A percentile compares a stretch with the other conserved stretches of the same genome.
These are phyloP conservation scores for Drosophila fungiperda DNA, from an alignment of 2,888 invertebrate genomes.

Conservation along the genomic window DNA sequence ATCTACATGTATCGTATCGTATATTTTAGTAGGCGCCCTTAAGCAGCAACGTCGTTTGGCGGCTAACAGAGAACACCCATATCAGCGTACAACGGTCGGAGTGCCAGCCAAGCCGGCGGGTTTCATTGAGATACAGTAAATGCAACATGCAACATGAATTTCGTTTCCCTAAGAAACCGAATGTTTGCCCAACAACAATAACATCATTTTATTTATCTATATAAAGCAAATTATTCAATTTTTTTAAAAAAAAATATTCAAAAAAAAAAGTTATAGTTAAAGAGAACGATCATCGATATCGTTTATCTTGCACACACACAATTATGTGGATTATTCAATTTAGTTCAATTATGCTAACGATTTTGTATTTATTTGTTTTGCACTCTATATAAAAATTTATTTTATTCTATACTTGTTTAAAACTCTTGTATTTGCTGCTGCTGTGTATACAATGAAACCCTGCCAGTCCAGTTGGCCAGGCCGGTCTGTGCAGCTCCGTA, in stretches of 20 bases:
- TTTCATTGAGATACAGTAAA: conserved; percentile 82
- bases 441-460: conserved; percentile 66
- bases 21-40: conserved; percentile 85
- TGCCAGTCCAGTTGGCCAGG: conserved; percentile 73
- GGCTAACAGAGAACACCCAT: conserved; percentile 96
- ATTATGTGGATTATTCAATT: conserved; percentile 44
- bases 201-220: conserved; percentile 29
- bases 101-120: conserved; percentile 88
- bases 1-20: conserved; percentile 77
- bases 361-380: conserved; percentile 44
- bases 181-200: conserved; percentile 4
- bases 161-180: conserved; percentile 42
- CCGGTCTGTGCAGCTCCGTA: conserved; percentile 75
- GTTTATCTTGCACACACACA: conserved; percentile 8
- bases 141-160: conserved; percentile 31
- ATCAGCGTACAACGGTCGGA: conserved; percentile 94
- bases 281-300: conserved; percentile 16
- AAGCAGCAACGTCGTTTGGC: conserved; percentile 93
- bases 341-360: conserved; percentile 65
- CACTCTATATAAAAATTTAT: conserved; percentile 20
- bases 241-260: conserved; percentile 12
- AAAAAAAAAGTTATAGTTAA: background rate
- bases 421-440: conserved; percentile 26
- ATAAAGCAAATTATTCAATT: conserved; percentile 19
- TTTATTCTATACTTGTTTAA: conserved; percentile 20